Evolutionary conservation across 2,797 vertebrate species (phyloP), one percentile per base, ranked within the genome.

Genomic region (Melanotaenia boesemani): DNA sequence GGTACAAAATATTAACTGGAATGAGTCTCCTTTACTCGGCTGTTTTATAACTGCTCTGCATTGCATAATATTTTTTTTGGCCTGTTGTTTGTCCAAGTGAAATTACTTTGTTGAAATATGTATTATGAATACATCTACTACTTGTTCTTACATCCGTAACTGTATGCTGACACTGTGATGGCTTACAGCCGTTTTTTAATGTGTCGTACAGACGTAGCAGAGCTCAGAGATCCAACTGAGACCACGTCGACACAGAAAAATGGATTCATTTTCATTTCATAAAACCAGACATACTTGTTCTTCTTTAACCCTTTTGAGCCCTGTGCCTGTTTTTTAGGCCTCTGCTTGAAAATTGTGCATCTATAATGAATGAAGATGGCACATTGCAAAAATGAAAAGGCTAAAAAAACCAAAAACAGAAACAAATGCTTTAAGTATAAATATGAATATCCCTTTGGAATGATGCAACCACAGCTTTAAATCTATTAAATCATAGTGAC

Each of bases 91-190:
- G 54, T 50, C 37, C 15, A 12, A 9, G 16, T 10, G 39, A 30
- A 63, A 50, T 74, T 63, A 57, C 65, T 34, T 13, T 15, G 65
- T 55, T 75, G 61, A 75, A 69, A 39, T 69, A 69, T 63, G 30
- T 68, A 56, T 56, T 63, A 37, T 8, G 22, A 68, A 57, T 57
- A 24, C 59, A 75, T 63, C 32, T 37, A 28, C 52, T 46, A 8
- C 44, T 48, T 48, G 44, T 48, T 48, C 44, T 48, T 61, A 52
- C 37, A 44, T 63, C n/a, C 24, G 32, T 6, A 56, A 74, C 39
- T 62, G 52, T 56, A 62, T 54, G 24, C 59, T 30, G 65, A 68
- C 65, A 0, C 15, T 16, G 41, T 48, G 46, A 69, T 36, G 36
- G 44, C 56, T 28, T 44, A 50, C 26, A n/a, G 12, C 22, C 0